A percentile compares a stretch with the other conserved stretches of the same genome.
Evolutionary conservation across 2,113 vertebrate species (phyloP).

Genomic region (Leuciscus idus): DNA sequence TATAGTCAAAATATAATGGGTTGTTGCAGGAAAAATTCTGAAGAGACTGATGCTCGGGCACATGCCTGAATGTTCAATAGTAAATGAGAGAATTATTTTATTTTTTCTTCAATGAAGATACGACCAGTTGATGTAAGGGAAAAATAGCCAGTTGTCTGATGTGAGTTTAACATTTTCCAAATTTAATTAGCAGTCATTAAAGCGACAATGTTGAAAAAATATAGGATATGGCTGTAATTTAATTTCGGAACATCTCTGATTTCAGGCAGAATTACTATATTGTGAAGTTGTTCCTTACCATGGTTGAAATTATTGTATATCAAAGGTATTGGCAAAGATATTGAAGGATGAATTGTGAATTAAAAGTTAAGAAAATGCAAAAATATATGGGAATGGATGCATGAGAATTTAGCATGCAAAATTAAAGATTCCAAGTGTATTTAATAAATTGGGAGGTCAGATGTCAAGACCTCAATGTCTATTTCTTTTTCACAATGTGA

Average conservation of each 20-base stretch:
- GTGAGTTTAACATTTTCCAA: too few relatives aligned
- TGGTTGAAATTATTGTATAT: neutral
- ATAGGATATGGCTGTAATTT: neutral
- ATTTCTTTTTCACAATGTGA: neutral
- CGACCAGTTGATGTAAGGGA: neutral
- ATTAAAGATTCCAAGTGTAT: neutral
- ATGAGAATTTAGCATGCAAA: neutral
- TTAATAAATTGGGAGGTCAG: neutral
- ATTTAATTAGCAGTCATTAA: too few relatives aligned
- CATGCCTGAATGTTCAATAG: neutral
- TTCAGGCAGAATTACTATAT: too few relatives aligned
- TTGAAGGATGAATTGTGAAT: neutral
- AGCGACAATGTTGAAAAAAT: neutral
- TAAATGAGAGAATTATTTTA: neutral
- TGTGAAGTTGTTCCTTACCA: neutral
- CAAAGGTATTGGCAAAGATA: neutral
- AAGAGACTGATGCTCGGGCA: neutral
- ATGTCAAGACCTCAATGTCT: neutral
- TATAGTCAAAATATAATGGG: neutral
- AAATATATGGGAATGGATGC: neutral
- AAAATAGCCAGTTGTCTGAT: neutral
- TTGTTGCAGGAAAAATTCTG: neutral
- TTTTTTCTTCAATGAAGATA: neutral
- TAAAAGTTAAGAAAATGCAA: neutral
- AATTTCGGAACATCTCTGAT: too few relatives aligned